These are phyloP conservation scores for Mayetiola destructor DNA, from an alignment of 2,888 invertebrate species.

Conservation along the genomic window DNA sequence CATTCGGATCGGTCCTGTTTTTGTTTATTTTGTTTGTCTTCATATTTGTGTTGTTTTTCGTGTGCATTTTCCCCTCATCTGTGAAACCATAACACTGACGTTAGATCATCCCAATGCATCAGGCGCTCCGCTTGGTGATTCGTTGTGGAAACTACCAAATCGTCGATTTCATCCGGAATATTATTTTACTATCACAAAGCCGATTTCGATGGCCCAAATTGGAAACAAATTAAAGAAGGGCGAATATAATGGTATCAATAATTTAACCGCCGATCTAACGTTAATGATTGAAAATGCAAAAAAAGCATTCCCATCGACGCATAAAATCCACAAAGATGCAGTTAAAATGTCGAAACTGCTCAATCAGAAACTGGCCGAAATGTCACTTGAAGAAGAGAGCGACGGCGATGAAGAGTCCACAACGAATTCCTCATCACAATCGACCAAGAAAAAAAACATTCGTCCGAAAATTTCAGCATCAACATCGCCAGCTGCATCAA, in stretches of 20 bases:
- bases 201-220: constrained; percentile 87
- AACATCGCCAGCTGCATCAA: constrained; percentile 3
- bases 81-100: background rate
- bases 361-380: constrained; percentile 53
- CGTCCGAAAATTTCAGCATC: constrained; percentile 12
- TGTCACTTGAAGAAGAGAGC: constrained; percentile 26
- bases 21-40: background rate
- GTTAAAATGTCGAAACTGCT: constrained; percentile 69
- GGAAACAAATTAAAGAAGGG: constrained; percentile 67
- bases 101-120: constrained; percentile 34
- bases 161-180: constrained; percentile 90
- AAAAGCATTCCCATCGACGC: constrained; percentile 68
- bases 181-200: constrained; percentile 91
- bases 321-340: constrained; percentile 73
- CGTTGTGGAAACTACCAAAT: constrained; percentile 86
- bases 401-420: constrained; percentile 22
- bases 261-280: constrained; percentile 86
- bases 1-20: background rate
- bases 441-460: constrained; percentile 27
- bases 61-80: constrained; percentile 5
- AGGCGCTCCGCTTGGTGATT: constrained; percentile 77
- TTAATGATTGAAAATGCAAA: constrained; percentile 96
- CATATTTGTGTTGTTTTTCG: constrained; percentile 16
- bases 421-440: constrained; percentile 11
- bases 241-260: constrained; percentile 68